Base-by-base conservation (phyloP, 2,797 vertebrate genomes). In the Coregonus ussuriensis region DNA sequence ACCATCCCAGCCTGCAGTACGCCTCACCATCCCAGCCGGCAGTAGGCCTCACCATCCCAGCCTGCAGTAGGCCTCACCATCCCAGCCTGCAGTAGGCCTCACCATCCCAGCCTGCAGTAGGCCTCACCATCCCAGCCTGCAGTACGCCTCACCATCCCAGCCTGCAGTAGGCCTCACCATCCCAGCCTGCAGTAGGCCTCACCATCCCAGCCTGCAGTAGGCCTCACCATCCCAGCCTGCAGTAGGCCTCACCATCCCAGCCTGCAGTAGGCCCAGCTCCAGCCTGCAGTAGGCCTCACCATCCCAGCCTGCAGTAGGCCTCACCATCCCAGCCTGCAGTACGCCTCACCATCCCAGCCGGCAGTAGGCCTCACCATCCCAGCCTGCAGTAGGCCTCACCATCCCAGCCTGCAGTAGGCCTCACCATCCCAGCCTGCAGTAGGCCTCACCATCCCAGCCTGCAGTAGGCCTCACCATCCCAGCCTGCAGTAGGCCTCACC, bases 381-480 rank as follows among this genome's bases (percentile, higher is more conserved):
- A 41, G 1, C 41, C 54, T 69, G 75, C 69, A 67, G 78, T 70
- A n/a, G n/a, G n/a, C n/a, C n/a, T n/a, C n/a, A n/a, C n/a, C n/a
- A n/a, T 2, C 4, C 18, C 62, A 25, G 5, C 0, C 21, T 4
- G 53, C 3, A 70, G 2, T 70, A 62, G 7, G 1, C 41, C 7
- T 9, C 41, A 41, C 41, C 41, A 9, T 41, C 37, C 37, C 37
- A 41, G 6, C 6, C 7, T 9, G 6, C 37, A 9, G 37, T 41
- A 41, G 37, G 1, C 37, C 1, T 41, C 7, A 9, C 41, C 41
- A 41, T 41, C 41, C 41, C 41, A 41, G 7, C 7, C 1, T 2
- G 37, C 37, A 41, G 6, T 41, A 41, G 37, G 1, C 37, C 6
- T 41, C 6, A 41, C 37, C 37, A 41, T 41, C 37, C 37, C 37